Evolutionary conservation across 2,113 vertebrate species (phyloP), one percentile per base, ranked within the genome.

Genomic region (Hypanus sabinus): DNA sequence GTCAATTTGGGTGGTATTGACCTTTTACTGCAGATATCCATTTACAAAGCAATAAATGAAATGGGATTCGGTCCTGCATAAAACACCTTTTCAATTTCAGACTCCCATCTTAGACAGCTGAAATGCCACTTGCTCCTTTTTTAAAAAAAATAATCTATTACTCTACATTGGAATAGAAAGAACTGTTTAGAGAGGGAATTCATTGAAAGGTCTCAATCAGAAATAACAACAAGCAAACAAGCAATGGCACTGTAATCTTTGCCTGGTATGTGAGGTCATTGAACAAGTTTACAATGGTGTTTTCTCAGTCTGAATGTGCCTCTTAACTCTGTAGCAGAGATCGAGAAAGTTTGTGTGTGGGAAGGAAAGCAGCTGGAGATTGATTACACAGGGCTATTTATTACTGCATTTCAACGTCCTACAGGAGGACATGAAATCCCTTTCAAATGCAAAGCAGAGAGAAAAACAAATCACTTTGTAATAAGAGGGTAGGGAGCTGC

Each of bases 331-430:
- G 18, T 36, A 73, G 33, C 68, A 55, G 68, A 0, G 70, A 93
- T 27, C 20, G 91, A 93, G 24, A 30, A 36, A 73, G 91, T 20
- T 90, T 93, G 68, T 73, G 91, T 75, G 68, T 71, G 91, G 36
- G 38, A 38, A 30, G 90, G 70, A 22, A 55, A 73, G 91, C 91
- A 92, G 90, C 90, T 92, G 65, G n/a, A 36, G 70, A 75, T 93
- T 73, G 65, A 46, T 75, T 11, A 93, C 91, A 55, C 85, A 90
- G 85, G 60, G 30, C n/a, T 30, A 33, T 71, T 93, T 75, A 73
- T 73, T 93, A 73, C 1, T 14, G 22, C 68, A 27, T 93, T 73
- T 65, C 46, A 14, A 55, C 24, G 46, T 27, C 27, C 91, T 73
- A 55, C 33, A 93, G 70, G 24, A 8, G 24, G 27, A 55, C 68